Evolutionary conservation across 2,797 vertebrate species (phyloP), one percentile per base, ranked within the genome.

Genomic region (Dipus sagitta): DNA sequence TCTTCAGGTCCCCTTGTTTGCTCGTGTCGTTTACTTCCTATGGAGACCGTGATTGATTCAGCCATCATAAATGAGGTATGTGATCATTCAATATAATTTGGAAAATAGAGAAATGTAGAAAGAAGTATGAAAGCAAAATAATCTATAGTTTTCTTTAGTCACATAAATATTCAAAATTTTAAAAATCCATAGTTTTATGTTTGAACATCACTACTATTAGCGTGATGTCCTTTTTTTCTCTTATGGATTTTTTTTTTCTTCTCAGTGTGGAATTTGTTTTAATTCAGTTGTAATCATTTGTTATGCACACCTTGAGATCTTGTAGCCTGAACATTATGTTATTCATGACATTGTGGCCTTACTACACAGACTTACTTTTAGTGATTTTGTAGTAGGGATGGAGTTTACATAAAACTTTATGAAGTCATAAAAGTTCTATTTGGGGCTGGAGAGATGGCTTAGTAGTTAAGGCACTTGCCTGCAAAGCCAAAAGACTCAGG

Each of bases 91-190:
- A 26, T 52, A 77, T 84, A 82, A 90, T 91, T 83, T 93, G 42
- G 38, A 89, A 94, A 93, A 86, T 89, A 60, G 18, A 23, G 12
- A 76, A 82, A 42, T 72, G 12, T 38, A 89, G 47, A 94, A 86
- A 93, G 42, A 78, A 88, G 42, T 47, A 58, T 58, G 42, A 71
- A 74, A 86, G 81, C 67, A 91, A 34, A 70, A 54, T 24, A 79
- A 47, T 54, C 0, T 11, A 2, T 58, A 58, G 54, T 58, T 58
- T 58, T 58, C 54, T 58, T 58, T 58, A 13, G 54, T 58, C 54
- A 14, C 13, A 58, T 58, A 58, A 58, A 58, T 58, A 12, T 17
- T 58, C 54, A 58, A 17, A 58, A 58, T 17, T 58, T 3, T 17
- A 17, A 58, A 58, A 58, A 58, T 17, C 54, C 54, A 58, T 74